Evolutionary conservation across 2,888 invertebrate species (phyloP).

Genomic region (Cybosia mesomella): DNA sequence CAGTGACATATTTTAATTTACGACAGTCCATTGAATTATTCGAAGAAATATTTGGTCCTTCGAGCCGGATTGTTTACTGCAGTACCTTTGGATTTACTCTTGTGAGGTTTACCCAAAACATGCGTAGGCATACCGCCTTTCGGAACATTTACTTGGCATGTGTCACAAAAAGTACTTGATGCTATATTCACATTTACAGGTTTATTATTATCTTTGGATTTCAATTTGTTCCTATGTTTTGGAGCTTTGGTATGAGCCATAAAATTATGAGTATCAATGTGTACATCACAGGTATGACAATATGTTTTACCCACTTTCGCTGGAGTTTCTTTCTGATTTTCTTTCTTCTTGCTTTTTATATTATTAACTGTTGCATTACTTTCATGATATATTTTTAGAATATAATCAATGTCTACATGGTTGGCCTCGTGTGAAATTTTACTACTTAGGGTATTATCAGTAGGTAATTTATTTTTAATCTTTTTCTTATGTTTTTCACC

Average conservation of each 20-base stretch:
- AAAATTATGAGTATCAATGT: neutral
- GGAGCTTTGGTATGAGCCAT: neutral
- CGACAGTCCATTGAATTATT: too few relatives aligned
- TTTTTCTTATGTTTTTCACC: constrained; percentile 17
- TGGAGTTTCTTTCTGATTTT: neutral
- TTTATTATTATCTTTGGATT: neutral
- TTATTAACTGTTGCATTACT: too few relatives aligned
- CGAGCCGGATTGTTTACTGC: neutral
- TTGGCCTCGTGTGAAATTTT: neutral
- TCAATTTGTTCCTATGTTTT: neutral
- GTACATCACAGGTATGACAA: neutral
- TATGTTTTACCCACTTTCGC: neutral
- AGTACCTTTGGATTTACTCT: neutral
- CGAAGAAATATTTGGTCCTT: too few relatives aligned
- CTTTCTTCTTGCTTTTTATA: too few relatives aligned
- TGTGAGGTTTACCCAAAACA: neutral
- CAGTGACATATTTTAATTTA: too few relatives aligned
- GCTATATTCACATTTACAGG: too few relatives aligned
- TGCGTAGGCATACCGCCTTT: constrained; percentile 14
- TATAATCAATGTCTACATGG: neutral
- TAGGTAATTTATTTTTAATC: neutral
- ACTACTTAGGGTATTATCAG: neutral
- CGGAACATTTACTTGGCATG: constrained; percentile 28
- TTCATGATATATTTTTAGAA: too few relatives aligned
- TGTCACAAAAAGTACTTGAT: constrained; percentile 7